phyloP scores from a whole-genome alignment of 1,140 invertebrate species.

The Calycopis cecrops region DNA sequence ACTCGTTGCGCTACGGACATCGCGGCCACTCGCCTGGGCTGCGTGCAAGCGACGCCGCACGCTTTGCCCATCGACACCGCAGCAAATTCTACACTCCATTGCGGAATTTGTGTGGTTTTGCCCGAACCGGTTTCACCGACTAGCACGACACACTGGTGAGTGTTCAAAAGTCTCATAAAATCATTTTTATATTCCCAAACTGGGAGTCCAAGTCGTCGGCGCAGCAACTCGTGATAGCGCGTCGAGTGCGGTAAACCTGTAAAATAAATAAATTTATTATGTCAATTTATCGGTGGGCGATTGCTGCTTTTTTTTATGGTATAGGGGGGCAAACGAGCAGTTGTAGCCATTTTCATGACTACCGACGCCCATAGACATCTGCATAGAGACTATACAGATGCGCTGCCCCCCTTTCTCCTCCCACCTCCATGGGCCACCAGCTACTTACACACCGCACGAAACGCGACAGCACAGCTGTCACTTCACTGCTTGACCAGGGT shows the following conservation, averaged over 20 bases:
- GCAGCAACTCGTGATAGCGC: constrained; percentile 88
- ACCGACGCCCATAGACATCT: too few relatives aligned
- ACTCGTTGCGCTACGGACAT: constrained; percentile 99
- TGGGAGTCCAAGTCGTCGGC: constrained; percentile 93
- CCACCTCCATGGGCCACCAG: too few relatives aligned
- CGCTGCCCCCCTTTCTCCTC: too few relatives aligned
- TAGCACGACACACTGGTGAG: constrained; percentile 94
- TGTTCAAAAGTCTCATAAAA: constrained; percentile 93
- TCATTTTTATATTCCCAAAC: constrained; percentile 98
- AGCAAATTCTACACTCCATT: constrained; percentile 76
- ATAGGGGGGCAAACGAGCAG: too few relatives aligned
- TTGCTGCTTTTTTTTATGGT: too few relatives aligned
- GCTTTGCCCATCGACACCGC: constrained; percentile 46
- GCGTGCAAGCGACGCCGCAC: constrained; percentile 97
- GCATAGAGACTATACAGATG: too few relatives aligned
- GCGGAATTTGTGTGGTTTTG: constrained; percentile 97
- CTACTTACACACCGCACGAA: too few relatives aligned
- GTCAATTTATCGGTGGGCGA: constrained; percentile 13
- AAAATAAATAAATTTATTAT: constrained; percentile 9
- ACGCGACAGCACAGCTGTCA: too few relatives aligned
- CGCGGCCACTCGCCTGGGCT: constrained; percentile 97
- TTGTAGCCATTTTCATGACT: too few relatives aligned
- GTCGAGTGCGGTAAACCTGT: constrained; percentile 84
- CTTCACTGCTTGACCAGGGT: too few relatives aligned
- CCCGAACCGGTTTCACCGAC: constrained; percentile 98